These are phyloP conservation scores for Chloroceryle aenea DNA, from an alignment of 2,113 vertebrate species.

Conservation along the genomic window DNA sequence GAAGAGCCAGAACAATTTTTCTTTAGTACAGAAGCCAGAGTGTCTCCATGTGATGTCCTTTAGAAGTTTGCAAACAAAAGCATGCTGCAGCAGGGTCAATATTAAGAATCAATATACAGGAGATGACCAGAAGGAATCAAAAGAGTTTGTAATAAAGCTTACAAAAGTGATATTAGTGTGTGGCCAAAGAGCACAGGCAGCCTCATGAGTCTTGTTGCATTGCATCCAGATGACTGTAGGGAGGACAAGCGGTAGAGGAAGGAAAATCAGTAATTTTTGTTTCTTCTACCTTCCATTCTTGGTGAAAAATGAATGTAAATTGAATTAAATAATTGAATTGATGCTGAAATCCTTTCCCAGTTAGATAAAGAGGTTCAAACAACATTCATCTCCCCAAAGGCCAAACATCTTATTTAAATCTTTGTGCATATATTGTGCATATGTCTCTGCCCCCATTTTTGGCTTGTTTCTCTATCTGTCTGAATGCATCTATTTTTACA, in stretches of 20 bases:
- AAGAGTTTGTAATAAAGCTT: background rate
- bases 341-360: slow-evolving; percentile 9
- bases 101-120: background rate
- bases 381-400: background rate
- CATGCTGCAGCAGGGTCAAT: background rate
- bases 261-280: background rate
- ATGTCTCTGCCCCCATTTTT: background rate
- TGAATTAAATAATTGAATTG: slow-evolving; percentile 32
- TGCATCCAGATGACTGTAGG: background rate
- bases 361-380: slow-evolving; percentile 9
- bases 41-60: background rate
- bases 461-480: background rate
- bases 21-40: background rate
- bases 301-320: background rate
- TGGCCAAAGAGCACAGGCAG: background rate
- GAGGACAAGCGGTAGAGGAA: background rate
- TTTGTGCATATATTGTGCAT: background rate
- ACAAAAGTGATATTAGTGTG: background rate
- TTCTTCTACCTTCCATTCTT: background rate
- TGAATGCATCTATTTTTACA: background rate
- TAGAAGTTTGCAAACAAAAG: background rate
- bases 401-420: background rate
- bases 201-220: background rate
- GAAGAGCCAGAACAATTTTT: background rate
- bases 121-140: background rate